Evolutionary conservation across 2,113 vertebrate species (phyloP).

Genomic region (Anhinga anhinga): DNA sequence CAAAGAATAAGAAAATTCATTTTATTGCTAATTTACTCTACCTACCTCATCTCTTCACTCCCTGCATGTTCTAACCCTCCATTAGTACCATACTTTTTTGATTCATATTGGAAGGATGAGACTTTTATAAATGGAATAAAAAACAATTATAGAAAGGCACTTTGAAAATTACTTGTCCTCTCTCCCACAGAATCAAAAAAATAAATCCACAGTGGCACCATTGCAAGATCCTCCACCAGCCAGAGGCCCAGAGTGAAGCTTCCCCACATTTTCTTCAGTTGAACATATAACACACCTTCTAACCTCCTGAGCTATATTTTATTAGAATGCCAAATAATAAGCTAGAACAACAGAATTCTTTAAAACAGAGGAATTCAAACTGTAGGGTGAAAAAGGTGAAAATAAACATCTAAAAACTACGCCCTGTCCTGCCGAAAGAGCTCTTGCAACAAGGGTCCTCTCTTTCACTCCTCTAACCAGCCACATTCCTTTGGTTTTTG

Average conservation of each 20-base stretch:
- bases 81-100: neutral
- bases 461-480: neutral
- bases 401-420: neutral
- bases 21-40: neutral
- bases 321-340: neutral
- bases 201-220: neutral
- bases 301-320: neutral
- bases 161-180: neutral
- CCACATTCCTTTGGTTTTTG: neutral
- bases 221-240: neutral
- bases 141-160: neutral
- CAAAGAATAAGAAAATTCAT: neutral
- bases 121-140: neutral
- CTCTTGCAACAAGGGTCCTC: neutral
- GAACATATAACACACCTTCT: neutral
- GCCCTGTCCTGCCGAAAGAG: neutral
- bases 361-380: neutral
- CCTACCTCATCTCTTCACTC: neutral
- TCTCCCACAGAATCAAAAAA: neutral
- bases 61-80: neutral
- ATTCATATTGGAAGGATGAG: neutral
- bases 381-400: neutral
- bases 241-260: neutral
- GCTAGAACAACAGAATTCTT: neutral
- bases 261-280: neutral